Evolutionary conservation across 2,797 vertebrate species (phyloP).

Genomic region (Sparidentex hasta): DNA sequence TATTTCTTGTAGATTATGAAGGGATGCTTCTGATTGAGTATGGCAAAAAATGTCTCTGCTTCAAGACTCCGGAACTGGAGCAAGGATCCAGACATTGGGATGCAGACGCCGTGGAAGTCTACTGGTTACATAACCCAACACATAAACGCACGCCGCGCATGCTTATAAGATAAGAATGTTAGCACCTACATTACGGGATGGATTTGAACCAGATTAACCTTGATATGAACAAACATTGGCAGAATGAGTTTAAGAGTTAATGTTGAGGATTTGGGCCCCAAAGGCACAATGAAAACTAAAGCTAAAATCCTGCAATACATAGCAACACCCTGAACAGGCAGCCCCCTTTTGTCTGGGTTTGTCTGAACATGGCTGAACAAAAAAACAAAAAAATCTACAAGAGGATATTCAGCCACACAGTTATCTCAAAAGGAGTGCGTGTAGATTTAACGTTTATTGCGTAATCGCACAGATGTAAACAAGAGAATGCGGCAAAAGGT

Average conservation of each 20-base stretch:
- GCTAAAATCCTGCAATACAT: not conserved
- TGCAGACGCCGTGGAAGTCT: conserved; percentile 28
- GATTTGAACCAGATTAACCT: conserved; percentile 13
- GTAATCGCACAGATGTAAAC: not conserved
- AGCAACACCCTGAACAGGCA: conserved; percentile 29
- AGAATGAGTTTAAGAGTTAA: not conserved
- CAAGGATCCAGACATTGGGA: conserved; percentile 4
- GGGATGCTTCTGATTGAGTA: conserved; percentile 32
- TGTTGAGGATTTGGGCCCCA: not conserved
- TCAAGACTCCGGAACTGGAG: conserved; percentile 24
- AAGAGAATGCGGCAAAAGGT: not conserved
- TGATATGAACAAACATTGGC: not conserved
- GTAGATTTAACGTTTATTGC: not conserved
- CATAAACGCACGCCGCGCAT: conserved; percentile 16
- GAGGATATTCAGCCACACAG: conserved; percentile 21
- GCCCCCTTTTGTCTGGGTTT: conserved; percentile 8
- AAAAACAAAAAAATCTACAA: not conserved
- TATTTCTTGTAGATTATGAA: conserved; percentile 24
- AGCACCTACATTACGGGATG: not conserved
- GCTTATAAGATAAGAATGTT: conserved; percentile 24
- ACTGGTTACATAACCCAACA: conserved; percentile 49
- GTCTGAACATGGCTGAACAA: not conserved
- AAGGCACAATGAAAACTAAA: not conserved
- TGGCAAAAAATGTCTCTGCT: not conserved
- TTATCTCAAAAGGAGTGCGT: not conserved